Evolutionary conservation across 2,113 vertebrate species (phyloP).

Genomic region (Oplegnathus fasciatus): DNA sequence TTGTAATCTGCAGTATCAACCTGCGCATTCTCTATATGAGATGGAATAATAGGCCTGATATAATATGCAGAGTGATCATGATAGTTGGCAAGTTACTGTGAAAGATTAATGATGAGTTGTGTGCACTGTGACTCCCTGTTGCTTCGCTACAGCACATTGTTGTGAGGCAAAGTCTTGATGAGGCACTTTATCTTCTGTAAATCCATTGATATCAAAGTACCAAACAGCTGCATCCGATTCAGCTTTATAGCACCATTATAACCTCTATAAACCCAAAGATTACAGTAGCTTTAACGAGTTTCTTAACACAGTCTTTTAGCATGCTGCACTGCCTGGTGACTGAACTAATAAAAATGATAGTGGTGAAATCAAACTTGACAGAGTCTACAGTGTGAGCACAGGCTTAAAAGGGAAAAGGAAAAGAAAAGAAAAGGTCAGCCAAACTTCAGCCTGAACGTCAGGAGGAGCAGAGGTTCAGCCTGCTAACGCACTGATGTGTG

Average conservation of each 20-base stretch:
- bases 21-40: neutral
- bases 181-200: neutral
- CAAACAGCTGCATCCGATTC: neutral
- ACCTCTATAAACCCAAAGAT: neutral
- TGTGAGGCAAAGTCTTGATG: neutral
- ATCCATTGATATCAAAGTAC: slow-evolving; percentile 1
- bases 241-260: slow-evolving; percentile 1
- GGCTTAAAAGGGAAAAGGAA: neutral
- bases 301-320: slow-evolving; percentile 1
- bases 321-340: neutral
- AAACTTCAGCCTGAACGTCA: slow-evolving; percentile 17
- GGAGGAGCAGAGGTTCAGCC: neutral
- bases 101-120: slow-evolving; percentile 9
- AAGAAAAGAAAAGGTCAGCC: neutral
- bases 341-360: neutral
- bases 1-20: slow-evolving; percentile 7
- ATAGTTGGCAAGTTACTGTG: neutral
- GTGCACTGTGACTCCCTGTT: neutral
- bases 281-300: neutral
- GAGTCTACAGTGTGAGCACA: neutral
- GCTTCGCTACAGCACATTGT: neutral
- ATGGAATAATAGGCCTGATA: slow-evolving; percentile 16
- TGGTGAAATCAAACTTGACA: slow-evolving; percentile 3
- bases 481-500: neutral
- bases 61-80: slow-evolving; percentile 18